phyloP scores from a whole-genome alignment of 2,888 invertebrate species.

The Parascotia fuliginaria region DNA sequence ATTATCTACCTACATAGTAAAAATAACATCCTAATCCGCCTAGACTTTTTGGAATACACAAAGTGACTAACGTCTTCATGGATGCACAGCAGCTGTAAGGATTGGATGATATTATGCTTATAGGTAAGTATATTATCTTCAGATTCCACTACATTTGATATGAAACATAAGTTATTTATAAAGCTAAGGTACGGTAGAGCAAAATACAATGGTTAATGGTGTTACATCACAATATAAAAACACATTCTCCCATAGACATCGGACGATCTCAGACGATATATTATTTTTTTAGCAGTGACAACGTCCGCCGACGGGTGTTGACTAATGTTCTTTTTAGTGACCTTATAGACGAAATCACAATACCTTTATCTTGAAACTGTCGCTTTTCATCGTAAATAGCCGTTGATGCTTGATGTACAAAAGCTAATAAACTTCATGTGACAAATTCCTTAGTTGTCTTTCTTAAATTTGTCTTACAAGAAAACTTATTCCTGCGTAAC shows the following conservation, averaged over 20 bases:
- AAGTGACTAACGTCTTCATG: no score
- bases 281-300: constrained; percentile 44
- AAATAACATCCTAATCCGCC: no score
- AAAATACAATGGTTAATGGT: constrained; percentile 19
- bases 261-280: constrained; percentile 26
- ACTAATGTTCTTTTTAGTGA: constrained; percentile 40
- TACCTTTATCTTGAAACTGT: constrained; percentile 35
- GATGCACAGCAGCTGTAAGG: no score
- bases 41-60: no score
- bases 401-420: no score
- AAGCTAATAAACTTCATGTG: no score
- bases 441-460: no score
- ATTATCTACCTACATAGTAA: no score
- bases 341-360: constrained; percentile 20
- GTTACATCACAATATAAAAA: constrained; percentile 24
- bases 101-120: no score
- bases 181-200: constrained; percentile 22
- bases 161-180: constrained; percentile 15
- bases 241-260: constrained; percentile 14
- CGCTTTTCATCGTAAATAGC: constrained; percentile 34
- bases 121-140: constrained; percentile 1
- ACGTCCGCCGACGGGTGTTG: constrained; percentile 43
- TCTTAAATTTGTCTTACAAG: no score
- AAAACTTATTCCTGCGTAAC: no score
- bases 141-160: constrained; percentile 20